Percentiles rank a stretch among this genome's conserved stretches.
Evolutionary conservation across 2,888 invertebrate genomes (phyloP).

Genomic region (Chrysomela aeneicollis): DNA sequence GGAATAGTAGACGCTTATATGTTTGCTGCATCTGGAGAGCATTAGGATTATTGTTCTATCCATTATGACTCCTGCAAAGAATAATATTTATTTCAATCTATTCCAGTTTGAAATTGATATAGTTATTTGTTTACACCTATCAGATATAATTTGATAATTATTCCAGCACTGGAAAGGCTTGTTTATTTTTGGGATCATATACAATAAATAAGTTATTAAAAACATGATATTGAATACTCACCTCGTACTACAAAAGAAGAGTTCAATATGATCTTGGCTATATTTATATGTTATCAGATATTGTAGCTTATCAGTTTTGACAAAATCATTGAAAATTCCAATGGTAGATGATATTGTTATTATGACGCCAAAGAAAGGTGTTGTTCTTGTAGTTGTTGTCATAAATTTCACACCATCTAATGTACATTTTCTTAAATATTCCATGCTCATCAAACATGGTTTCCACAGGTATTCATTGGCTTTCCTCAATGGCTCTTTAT

Average conservation of each 20-base stretch:
- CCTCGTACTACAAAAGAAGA: conserved; percentile 15
- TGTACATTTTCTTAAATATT: conserved; percentile 21
- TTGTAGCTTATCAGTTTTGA: neutral
- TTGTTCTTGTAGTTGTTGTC: neutral
- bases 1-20: too few species aligned
- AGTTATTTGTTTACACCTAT: too few species aligned
- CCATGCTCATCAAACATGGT: conserved; percentile 4
- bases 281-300: conserved; percentile 15
- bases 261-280: conserved; percentile 15
- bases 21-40: too few species aligned
- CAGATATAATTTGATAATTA: too few species aligned
- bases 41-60: too few species aligned
- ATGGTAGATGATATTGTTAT: neutral
- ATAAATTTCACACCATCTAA: neutral
- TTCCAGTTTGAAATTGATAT: too few species aligned
- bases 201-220: too few species aligned
- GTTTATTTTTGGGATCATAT: too few species aligned
- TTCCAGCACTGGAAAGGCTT: too few species aligned
- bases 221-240: too few species aligned
- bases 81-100: too few species aligned
- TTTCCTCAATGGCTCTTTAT: conserved; percentile 8
- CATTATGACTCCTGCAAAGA: too few species aligned
- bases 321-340: conserved; percentile 7
- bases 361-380: conserved; percentile 8
- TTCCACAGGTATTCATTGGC: conserved; percentile 26